These are phyloP conservation scores for Bombus consobrinus DNA, from an alignment of 1,140 invertebrate species.

Conservation along the genomic window DNA sequence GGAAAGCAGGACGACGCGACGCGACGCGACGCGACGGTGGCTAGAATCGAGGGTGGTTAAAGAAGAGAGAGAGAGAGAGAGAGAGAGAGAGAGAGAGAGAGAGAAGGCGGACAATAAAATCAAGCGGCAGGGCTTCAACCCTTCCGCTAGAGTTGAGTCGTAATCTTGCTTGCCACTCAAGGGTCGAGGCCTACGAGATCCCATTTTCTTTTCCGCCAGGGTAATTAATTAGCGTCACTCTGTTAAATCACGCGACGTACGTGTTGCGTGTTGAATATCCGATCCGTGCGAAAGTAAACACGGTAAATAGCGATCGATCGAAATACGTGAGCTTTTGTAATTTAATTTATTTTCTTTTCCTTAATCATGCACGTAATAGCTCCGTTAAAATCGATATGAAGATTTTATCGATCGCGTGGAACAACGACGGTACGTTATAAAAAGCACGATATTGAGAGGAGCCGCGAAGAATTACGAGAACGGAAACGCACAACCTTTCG, in stretches of 20 bases:
- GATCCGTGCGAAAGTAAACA: neutral
- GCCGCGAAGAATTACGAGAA: neutral
- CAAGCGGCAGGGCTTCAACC: slow-evolving; percentile 77
- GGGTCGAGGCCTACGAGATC: slow-evolving; percentile 72
- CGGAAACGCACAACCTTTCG: neutral
- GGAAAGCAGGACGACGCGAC: too few species aligned
- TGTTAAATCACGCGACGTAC: slow-evolving; percentile 45
- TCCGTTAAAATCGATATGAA: neutral
- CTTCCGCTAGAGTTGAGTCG: slow-evolving; percentile 73
- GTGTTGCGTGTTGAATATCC: neutral
- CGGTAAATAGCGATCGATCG: neutral
- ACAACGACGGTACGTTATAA: neutral
- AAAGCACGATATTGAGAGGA: neutral
- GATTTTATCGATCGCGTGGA: neutral
- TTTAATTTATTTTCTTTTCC: neutral
- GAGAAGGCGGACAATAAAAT: slow-evolving; percentile 77
- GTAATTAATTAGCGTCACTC: slow-evolving; percentile 76
- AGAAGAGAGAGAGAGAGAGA: slow-evolving; percentile 1
- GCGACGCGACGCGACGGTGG: slow-evolving; percentile 11
- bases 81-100: neutral
- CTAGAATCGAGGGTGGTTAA: slow-evolving; percentile 56
- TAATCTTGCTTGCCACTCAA: slow-evolving; percentile 73
- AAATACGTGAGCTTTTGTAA: neutral
- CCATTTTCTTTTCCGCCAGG: slow-evolving; percentile 76
- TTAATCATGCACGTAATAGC: neutral